Evolutionary conservation across 2,113 vertebrate genomes (phyloP), one percentile per base, ranked within the genome.

Genomic region (Halichoerus grypus): DNA sequence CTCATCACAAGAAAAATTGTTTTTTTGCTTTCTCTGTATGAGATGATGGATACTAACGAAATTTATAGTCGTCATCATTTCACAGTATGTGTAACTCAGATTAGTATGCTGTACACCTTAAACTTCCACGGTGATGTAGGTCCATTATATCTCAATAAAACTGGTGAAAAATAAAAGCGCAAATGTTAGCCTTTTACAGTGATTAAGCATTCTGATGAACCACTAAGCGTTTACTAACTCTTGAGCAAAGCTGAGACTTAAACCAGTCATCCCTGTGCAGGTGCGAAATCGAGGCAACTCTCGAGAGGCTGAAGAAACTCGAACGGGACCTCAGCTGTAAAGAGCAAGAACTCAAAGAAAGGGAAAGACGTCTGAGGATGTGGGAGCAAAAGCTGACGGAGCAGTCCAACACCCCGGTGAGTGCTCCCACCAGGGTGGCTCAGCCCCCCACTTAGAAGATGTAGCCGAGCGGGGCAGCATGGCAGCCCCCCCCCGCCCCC

Each of bases 381-480:
- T 99, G 99, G 99, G 99, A 99, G 99, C 99, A 99, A 97, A 99
- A 99, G 98, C 99, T 99, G 98, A 99, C 99, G 0, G 99, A 99
- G 89, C 99, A 99, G 98, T 99, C 99, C 98, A 99, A 99, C 98
- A 99, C 99, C 91, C 99, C 99, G 98, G 99, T 99, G 98, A 99
- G 99, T 99, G 97, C 24, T 86, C 93, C 74, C 63, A 0, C 5
- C 4, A 7, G 12, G 5, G 59, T 11, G 3, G 2, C 14, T 91
- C 86, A 12, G 59, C 92, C 76, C 63, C 82, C 88, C 51, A 89
- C 84, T 19, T 69, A 79, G 74, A 42, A 91, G 13, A 10, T 90
- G 51, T 88, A 46, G 93, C 97, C 93, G 8, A 96, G 96, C 97
- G 95, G 97, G 95, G 81, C 76, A 65, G 95, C 39, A 97, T 97